Evolutionary conservation across 64 coral and sea anemone species (phyloP).

Genomic region (Astreopora myriophthalma): DNA sequence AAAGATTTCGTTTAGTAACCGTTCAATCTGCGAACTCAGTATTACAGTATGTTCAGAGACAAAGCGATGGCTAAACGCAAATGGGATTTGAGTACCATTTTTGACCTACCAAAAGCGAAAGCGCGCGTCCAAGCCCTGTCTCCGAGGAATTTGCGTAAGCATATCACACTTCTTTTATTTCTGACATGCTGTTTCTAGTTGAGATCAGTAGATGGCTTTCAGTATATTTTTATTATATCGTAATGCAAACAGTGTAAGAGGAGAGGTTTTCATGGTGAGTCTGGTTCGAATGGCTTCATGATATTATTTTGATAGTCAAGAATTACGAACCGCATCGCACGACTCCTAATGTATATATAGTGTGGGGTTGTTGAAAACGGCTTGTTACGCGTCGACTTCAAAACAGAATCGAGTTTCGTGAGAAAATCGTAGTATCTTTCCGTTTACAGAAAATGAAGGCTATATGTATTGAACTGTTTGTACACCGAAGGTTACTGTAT

Average conservation of each 20-base stretch:
- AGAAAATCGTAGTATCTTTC: not conserved
- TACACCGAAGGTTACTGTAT: not conserved
- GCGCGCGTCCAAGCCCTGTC: not conserved
- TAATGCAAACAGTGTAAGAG: not conserved
- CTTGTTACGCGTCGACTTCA: not conserved
- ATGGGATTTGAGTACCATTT: slow-evolving; percentile 33
- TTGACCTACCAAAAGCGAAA: slow-evolving; percentile 9
- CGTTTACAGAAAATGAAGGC: not conserved
- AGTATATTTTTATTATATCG: not conserved
- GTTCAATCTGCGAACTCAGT: not conserved
- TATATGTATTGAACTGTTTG: not conserved
- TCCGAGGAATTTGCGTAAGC: slow-evolving; percentile 8
- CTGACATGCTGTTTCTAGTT: not conserved
- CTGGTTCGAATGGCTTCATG: not conserved
- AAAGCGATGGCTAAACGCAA: not conserved
- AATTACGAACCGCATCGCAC: too few relatives aligned
- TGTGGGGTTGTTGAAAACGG: not conserved
- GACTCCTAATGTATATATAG: too few relatives aligned
- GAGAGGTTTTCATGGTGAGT: not conserved
- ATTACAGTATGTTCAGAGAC: not conserved
- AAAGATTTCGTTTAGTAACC: not conserved
- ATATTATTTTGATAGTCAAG: not conserved
- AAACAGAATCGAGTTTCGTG: not conserved
- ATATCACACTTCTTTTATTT: not conserved
- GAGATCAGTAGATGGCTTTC: not conserved